Conservation (phyloP, 2,888 invertebrate species). For the Trachelus iudaicus region DNA sequence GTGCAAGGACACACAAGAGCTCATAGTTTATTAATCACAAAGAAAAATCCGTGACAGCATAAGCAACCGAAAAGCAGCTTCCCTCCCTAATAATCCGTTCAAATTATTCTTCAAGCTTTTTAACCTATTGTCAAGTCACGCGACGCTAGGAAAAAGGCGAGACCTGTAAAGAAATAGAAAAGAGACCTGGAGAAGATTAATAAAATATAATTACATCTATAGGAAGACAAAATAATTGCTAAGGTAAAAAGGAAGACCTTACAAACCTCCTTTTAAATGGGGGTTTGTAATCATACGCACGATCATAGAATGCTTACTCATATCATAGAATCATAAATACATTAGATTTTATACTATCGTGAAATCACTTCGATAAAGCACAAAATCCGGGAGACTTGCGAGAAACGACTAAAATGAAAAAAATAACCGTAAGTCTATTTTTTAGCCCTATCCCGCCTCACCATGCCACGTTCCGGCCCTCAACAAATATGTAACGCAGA, state of each 20-base stretch:
- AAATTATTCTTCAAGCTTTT: not conserved
- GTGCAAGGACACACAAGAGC: not conserved
- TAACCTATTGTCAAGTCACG: not conserved
- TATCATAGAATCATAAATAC: not conserved
- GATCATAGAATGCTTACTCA: not conserved
- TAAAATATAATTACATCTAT: not conserved
- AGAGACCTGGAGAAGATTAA: not conserved
- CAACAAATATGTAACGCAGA: not conserved
- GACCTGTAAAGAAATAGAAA: not conserved
- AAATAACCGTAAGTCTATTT: not conserved
- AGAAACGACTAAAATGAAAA: not conserved
- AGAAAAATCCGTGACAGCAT: not conserved
- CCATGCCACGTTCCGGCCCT: not conserved
- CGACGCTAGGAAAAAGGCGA: not conserved
- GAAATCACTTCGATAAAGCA: not conserved
- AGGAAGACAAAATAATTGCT: constrained; percentile 59
- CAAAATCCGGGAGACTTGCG: not conserved
- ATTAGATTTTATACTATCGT: not conserved
- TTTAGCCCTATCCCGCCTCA: not conserved
- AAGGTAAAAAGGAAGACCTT: constrained; percentile 38
- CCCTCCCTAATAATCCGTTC: not conserved
- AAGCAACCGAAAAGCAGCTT: not conserved
- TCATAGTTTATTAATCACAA: no score
- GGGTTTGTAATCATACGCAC: not conserved
- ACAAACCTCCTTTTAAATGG: not conserved